phyloP scores from a whole-genome alignment of 2,888 invertebrate species.

The Norana najaformis region DNA sequence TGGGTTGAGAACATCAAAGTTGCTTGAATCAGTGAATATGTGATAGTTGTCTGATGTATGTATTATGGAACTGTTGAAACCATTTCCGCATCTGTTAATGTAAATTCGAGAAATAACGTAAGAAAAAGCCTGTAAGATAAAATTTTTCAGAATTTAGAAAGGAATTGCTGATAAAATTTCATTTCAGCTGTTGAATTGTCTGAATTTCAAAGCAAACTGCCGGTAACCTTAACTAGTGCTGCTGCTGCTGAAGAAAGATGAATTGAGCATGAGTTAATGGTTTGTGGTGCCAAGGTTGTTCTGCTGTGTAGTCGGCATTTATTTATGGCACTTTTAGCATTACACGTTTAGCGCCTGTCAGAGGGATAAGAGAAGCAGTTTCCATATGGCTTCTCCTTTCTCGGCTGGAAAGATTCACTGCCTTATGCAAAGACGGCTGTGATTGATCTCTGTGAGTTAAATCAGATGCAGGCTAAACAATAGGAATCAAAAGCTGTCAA shows the following conservation, averaged over 20 bases:
- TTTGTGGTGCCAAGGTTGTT: not conserved
- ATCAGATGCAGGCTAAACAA: not conserved
- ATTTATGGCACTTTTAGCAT: not conserved
- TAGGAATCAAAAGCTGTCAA: not conserved
- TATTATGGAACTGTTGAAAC: not conserved
- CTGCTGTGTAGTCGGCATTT: not conserved
- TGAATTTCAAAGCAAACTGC: not conserved
- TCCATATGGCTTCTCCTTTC: not conserved
- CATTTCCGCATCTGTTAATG: not conserved
- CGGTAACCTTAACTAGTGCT: not conserved
- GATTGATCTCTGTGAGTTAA: not conserved
- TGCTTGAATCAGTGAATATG: constrained; percentile 13
- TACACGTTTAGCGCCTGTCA: not conserved
- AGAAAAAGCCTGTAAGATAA: not conserved
- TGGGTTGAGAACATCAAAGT: constrained; percentile 5
- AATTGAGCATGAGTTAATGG: not conserved
- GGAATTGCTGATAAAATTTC: not conserved
- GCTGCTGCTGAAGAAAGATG: not conserved
- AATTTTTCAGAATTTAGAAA: not conserved
- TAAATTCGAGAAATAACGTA: not conserved
- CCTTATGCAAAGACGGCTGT: not conserved
- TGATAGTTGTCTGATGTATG: not conserved
- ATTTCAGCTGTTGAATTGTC: not conserved
- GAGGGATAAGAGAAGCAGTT: not conserved
- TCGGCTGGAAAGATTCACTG: not conserved